phyloP scores from a whole-genome alignment of 1,140 invertebrate species.

The Leptopilina clavipes region DNA sequence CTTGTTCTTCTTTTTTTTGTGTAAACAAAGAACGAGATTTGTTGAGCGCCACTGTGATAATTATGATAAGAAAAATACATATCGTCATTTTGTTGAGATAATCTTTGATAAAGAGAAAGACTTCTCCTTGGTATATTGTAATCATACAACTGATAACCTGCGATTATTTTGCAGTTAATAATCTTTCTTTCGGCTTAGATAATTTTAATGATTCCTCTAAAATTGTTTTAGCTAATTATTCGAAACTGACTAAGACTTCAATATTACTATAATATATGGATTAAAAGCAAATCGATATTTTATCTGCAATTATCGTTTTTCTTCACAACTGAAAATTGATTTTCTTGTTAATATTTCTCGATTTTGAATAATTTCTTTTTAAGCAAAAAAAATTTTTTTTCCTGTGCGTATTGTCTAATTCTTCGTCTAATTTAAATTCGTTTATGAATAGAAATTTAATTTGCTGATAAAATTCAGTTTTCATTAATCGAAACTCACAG shows the following conservation, averaged over 20 bases:
- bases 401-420: too few relatives aligned
- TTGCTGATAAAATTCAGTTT: neutral
- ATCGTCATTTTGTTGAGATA: conserved; percentile 39
- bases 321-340: neutral
- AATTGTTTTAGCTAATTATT: neutral
- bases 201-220: conserved; percentile 1
- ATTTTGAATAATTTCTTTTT: too few relatives aligned
- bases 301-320: too few relatives aligned
- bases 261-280: too few relatives aligned
- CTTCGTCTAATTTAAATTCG: too few relatives aligned
- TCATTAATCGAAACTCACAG: conserved; percentile 50
- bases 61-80: conserved; percentile 38
- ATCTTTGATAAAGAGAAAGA: conserved; percentile 40
- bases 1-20: neutral
- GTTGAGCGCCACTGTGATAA: conserved; percentile 28
- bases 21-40: conserved; percentile 26
- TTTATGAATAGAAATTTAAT: neutral
- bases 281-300: too few relatives aligned
- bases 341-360: too few relatives aligned
- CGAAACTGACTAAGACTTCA: too few relatives aligned
- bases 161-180: conserved; percentile 24
- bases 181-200: conserved; percentile 9
- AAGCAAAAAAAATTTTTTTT: too few relatives aligned
- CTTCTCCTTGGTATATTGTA: conserved; percentile 26
- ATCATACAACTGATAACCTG: conserved; percentile 40